Base-by-base conservation (phyloP, 1,140 invertebrate species). In the Bombus difficillimus region DNA sequence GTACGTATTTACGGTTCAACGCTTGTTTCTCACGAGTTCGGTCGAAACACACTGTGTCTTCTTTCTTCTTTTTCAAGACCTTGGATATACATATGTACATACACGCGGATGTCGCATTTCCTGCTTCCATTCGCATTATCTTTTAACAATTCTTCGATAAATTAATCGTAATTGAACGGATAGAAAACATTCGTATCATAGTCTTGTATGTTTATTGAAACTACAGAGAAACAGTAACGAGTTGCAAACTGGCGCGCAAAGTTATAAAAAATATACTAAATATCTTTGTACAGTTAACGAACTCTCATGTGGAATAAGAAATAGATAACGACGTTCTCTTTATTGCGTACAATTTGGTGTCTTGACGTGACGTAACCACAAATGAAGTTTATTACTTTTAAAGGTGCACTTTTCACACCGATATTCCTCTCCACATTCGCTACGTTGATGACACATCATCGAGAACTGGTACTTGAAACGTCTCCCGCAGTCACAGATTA, bases 361-460 rank as follows among this genome's bases (percentile, higher is more conserved):
- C 22, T 75, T 85, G 1, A 80, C 76, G 34, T 89, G 88, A 9
- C 59, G 57, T 57, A 62, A 53, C 88, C 79, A 89, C 41, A 79
- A 53, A 15, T 64, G 39, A 6, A 81, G 66, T 68, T 83, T 86
- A 43, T 77, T 57, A 5, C 78, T 86, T 13, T 4, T 71, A 37
- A 76, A 89, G 15, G 57, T 32, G 41, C 88, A 89, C 15, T 64
- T 75, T 12, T 74, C 34, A 47, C 95, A 95, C 41, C 83, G 77
- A 71, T 94, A 93, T 37, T 88, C 90, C 81, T 93, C 91, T 18
- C 94, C 94, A 76, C 96, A 96, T 75, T 96, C 96, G 74, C 95
- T 95, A 9, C 93, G 92, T 82, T 94, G 91, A 86, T 96, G 96
- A 15, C 95, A 93, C 32, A 94, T 90, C 73, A 96, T 89, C 6